phyloP scores from a whole-genome alignment of 2,888 invertebrate genomes.

The Ligdia adustata region DNA sequence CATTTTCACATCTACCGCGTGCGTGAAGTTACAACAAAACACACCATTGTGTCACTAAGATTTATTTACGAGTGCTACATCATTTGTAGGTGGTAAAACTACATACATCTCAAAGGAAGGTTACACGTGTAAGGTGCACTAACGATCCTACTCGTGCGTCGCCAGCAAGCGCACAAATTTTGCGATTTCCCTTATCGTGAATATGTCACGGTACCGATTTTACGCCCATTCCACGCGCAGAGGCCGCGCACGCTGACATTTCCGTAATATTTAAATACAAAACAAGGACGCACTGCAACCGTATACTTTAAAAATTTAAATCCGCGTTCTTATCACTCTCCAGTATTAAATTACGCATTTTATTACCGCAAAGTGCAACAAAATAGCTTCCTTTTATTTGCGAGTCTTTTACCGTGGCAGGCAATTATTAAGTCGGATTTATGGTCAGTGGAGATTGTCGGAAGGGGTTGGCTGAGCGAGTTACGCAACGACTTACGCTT shows the following conservation, averaged over 20 bases:
- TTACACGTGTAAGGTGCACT: conserved; percentile 58
- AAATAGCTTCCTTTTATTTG: conserved; percentile 27
- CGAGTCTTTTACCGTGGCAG: conserved; percentile 6
- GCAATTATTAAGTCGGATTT: conserved; percentile 15
- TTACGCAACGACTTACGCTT: conserved; percentile 37
- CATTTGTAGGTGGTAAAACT: neutral
- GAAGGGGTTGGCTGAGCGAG: conserved; percentile 27
- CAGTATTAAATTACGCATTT: conserved; percentile 26
- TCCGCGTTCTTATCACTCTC: conserved; percentile 28
- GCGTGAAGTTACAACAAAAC: neutral
- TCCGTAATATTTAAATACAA: conserved; percentile 35
- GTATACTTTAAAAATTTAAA: conserved; percentile 23
- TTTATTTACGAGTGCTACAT: conserved; percentile 1
- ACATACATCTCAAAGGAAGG: conserved; percentile 35
- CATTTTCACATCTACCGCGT: neutral
- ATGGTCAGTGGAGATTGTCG: conserved; percentile 24
- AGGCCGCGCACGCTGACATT: conserved; percentile 39
- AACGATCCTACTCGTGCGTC: conserved; percentile 61
- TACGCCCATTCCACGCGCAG: conserved; percentile 33
- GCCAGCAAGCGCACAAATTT: conserved; percentile 45
- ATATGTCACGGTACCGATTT: conserved; percentile 39
- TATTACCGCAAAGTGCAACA: conserved; percentile 16
- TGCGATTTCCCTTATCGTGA: conserved; percentile 45
- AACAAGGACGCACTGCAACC: conserved; percentile 24
- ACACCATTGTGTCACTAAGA: conserved; percentile 2